Conservation (phyloP, 2,113 vertebrate species). For the Crotalus viridis region DNA sequence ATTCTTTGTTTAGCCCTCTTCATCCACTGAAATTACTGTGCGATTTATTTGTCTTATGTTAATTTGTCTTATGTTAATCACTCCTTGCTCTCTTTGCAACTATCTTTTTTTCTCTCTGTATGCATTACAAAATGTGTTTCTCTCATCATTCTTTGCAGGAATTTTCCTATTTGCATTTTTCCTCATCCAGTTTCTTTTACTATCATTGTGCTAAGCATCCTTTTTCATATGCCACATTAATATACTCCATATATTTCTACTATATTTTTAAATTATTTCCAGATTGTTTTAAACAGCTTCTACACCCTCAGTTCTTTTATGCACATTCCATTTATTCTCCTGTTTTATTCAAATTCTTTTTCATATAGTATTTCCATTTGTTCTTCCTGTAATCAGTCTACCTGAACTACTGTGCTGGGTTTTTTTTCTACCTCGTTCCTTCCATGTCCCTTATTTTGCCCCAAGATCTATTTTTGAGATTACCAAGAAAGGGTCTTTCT, state of each 20-base stretch:
- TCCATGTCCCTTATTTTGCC: not conserved
- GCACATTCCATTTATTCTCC: not conserved
- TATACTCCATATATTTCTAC: not conserved
- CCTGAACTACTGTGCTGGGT: not conserved
- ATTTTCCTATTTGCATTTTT: not conserved
- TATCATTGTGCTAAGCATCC: not conserved
- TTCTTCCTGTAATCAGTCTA: not conserved
- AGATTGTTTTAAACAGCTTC: not conserved
- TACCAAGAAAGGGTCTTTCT: not conserved
- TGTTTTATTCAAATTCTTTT: not conserved
- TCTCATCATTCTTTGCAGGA: not conserved
- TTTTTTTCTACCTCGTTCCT: not conserved
- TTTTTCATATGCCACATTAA: not conserved
- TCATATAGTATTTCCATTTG: not conserved
- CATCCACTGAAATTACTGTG: not conserved
- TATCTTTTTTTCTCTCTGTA: not conserved
- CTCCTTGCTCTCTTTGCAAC: not conserved
- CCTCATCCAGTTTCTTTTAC: not conserved
- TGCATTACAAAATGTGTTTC: not conserved
- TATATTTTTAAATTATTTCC: not conserved
- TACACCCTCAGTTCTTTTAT: not conserved
- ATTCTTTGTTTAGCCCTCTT: not conserved
- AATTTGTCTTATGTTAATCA: not conserved
- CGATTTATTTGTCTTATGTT: not conserved
- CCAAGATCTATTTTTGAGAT: not conserved